These are phyloP conservation scores for Drosophila differens DNA, from an alignment of 2,888 invertebrate genomes.

Conservation along the genomic window DNA sequence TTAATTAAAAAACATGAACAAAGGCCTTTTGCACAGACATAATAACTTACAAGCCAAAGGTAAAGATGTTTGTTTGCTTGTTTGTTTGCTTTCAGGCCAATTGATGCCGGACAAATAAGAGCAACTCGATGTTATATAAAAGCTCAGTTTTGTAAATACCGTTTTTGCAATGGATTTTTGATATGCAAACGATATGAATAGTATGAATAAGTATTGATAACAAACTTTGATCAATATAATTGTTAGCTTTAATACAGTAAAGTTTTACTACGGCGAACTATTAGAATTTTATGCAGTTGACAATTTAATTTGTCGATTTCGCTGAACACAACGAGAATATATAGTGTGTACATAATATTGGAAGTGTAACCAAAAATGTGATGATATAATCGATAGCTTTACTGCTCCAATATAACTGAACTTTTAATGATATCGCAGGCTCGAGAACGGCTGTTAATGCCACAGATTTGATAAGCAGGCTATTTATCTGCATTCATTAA, in stretches of 20 bases:
- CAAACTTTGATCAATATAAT: neutral
- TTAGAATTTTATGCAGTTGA: neutral
- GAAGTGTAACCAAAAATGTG: no score
- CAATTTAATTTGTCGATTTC: neutral
- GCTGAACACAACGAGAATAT: neutral
- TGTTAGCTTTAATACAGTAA: neutral
- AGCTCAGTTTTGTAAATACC: neutral
- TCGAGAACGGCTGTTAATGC: neutral
- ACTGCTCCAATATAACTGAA: neutral
- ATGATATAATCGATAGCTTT: no score
- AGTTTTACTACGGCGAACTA: neutral
- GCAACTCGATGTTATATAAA: neutral
- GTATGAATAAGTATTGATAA: neutral
- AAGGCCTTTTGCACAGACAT: neutral
- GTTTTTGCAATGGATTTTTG: neutral
- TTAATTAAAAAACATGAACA: slow-evolving; percentile 57
- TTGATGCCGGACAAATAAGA: neutral
- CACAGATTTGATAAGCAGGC: slow-evolving; percentile 15
- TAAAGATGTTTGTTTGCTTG: slow-evolving; percentile 4
- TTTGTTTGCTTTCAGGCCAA: neutral
- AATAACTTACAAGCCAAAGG: slow-evolving; percentile 14
- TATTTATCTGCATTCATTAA: slow-evolving; percentile 26
- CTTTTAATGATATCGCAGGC: slow-evolving; percentile 6
- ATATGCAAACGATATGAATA: neutral
- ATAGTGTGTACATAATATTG: neutral